phyloP scores from a whole-genome alignment of 1,140 invertebrate genomes.

The Drosophila takahashii region DNA sequence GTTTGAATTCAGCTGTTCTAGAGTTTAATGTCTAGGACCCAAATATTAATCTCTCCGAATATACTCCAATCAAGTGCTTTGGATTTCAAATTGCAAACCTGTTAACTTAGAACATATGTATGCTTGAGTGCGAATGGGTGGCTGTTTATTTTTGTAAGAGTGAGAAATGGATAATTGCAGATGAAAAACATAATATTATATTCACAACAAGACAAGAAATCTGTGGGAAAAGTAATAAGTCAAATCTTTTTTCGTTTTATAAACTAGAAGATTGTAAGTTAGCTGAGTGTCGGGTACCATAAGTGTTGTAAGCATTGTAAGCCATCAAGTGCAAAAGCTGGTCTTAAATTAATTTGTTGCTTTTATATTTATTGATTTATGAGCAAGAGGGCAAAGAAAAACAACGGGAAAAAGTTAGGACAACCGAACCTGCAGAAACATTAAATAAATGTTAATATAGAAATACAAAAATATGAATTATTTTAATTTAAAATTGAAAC shows the following conservation, averaged over 20 bases:
- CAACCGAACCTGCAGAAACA: constrained; percentile 21
- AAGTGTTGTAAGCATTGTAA: constrained; percentile 44
- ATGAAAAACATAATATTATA: neutral
- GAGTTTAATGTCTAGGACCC: constrained; percentile 2
- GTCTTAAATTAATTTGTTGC: constrained; percentile 37
- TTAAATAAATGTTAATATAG: constrained; percentile 41
- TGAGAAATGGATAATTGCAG: constrained; percentile 11
- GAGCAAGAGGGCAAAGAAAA: neutral
- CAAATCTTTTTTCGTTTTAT: neutral
- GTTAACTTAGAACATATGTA: constrained; percentile 53
- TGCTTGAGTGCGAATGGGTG: constrained; percentile 30
- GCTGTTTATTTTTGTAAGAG: constrained; percentile 48
- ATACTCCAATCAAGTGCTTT: constrained; percentile 66
- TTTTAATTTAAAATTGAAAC: no score
- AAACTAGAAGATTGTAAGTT: constrained; percentile 8
- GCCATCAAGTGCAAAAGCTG: constrained; percentile 38
- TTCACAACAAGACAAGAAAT: neutral
- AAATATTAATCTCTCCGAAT: constrained; percentile 28
- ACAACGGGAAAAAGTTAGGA: constrained; percentile 17
- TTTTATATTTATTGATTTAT: constrained; percentile 8
- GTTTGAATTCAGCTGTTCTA: constrained; percentile 21
- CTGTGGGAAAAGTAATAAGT: neutral
- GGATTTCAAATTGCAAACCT: constrained; percentile 54
- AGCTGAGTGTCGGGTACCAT: constrained; percentile 6
- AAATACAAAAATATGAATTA: constrained; percentile 10